A percentile compares a stretch with the other conserved stretches of the same genome.
Conservation (phyloP, 1,140 invertebrate genomes). For the Cotesia chilonis region DNA sequence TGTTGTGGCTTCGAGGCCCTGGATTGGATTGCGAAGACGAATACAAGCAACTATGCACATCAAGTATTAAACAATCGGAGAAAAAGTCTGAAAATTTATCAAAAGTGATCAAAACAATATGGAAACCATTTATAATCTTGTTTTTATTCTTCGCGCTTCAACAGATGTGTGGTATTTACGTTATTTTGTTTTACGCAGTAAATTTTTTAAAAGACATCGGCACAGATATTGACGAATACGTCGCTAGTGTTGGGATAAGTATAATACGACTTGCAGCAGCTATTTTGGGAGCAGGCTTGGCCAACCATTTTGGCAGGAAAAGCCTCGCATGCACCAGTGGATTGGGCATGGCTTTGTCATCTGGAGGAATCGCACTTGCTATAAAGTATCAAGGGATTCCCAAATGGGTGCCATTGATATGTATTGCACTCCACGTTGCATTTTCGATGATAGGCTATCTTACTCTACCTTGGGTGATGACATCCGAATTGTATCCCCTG, state of each 20-base stretch:
- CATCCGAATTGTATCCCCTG: conserved; percentile 77
- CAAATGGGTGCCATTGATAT: conserved; percentile 68
- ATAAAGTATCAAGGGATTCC: conserved; percentile 48
- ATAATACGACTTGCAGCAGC: conserved; percentile 42
- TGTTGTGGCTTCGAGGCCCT: conserved; percentile 73
- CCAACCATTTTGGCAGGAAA: conserved; percentile 75
- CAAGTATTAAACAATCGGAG: conserved; percentile 39
- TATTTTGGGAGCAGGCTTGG: conserved; percentile 64
- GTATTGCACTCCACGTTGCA: conserved; percentile 73
- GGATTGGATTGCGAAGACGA: conserved; percentile 52
- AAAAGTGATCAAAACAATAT: conserved; percentile 53
- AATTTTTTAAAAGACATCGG: conserved; percentile 75
- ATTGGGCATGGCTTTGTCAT: conserved; percentile 70
- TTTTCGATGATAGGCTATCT: conserved; percentile 79
- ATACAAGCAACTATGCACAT: conserved; percentile 45
- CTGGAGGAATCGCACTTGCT: conserved; percentile 66
- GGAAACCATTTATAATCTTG: conserved; percentile 74
- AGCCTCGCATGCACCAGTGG: conserved; percentile 74
- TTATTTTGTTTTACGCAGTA: conserved; percentile 80
- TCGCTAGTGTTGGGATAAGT: conserved; percentile 79
- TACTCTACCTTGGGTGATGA: conserved; percentile 80
- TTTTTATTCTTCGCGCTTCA: conserved; percentile 75
- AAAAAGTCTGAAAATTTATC: background rate
- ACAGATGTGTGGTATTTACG: conserved; percentile 78
- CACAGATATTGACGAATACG: conserved; percentile 73